Evolutionary conservation across 2,113 vertebrate species (phyloP), one percentile per base, ranked within the genome.

Genomic region (Pachyramphus minor): DNA sequence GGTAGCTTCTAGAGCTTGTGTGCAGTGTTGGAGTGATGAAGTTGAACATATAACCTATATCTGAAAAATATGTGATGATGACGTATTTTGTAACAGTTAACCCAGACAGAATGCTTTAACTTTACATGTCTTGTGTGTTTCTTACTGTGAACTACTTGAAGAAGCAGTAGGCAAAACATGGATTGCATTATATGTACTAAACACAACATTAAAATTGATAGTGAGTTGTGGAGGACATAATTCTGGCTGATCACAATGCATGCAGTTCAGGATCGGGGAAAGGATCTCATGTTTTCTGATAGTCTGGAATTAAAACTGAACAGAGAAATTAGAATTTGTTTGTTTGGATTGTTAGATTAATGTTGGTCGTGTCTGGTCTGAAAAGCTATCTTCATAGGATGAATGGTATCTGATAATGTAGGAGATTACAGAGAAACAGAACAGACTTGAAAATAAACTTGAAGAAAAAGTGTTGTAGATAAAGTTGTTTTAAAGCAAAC

Each of bases 121-220:
- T 50, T 3, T 37, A 12, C 7, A 33, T 2, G 0, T 50, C 2
- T 41, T 41, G 20, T 3, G 1, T 31, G n/a, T 83, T 60, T 78
- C 33, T 39, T 44, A 39, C 37, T 49, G 24, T 67, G 15, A 81
- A 39, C 30, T 6, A 7, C 28, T 15, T 45, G 41, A 92, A 59
- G 55, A 55, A 56, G 9, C 5, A 60, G 16, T 14, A 37, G 9
- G 9, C 16, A 86, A 86, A 69, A 14, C 3, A 24, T 16, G 74
- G 11, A 44, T 41, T 45, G 12, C 4, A 5, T 55, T 56, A n/a
- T 21, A 24, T 3, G 27, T n/a, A 31, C 21, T 47, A 37, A 45
- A 50, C 86, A 75, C 60, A 60, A 60, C 12, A 55, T 31, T 8
- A 60, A 20, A 39, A 37, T n/a, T 55, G 22, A 8, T 41, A 59